phyloP scores from a whole-genome alignment of 2,797 vertebrate genomes.

The Notamacropus eugenii region DNA sequence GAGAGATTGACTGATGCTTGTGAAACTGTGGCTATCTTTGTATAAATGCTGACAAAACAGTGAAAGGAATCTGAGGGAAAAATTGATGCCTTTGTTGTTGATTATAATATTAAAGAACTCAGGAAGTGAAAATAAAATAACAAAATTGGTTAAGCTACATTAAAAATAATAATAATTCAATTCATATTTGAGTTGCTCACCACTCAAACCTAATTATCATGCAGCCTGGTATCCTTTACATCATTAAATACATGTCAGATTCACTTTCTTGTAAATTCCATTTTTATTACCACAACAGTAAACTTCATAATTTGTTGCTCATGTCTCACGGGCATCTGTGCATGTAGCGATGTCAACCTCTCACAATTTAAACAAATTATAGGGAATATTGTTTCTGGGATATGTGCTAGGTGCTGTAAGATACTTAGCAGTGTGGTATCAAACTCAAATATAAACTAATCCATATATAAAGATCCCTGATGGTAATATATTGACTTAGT shows the following conservation, averaged over 20 bases:
- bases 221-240: not conserved
- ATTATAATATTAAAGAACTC: not conserved
- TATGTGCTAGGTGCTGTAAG: not conserved
- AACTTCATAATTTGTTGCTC: not conserved
- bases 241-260: not conserved
- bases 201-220: not conserved
- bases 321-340: not conserved
- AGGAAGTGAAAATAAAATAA: conserved; percentile 9
- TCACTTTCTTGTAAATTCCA: conserved; percentile 17
- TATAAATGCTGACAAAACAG: not conserved
- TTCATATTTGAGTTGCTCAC: not conserved
- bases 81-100: not conserved
- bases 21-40: not conserved
- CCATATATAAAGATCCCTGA: not conserved
- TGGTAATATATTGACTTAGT: not conserved
- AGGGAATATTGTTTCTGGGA: conserved; percentile 2
- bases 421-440: not conserved
- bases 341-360: not conserved
- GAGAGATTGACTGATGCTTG: not conserved
- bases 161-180: not conserved
- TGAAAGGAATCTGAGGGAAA: not conserved
- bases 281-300: not conserved
- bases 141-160: not conserved
- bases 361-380: not conserved
- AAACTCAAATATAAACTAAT: not conserved